Evolutionary conservation across 2,888 invertebrate species (phyloP).

Genomic region (Ophioninae sp.): DNA sequence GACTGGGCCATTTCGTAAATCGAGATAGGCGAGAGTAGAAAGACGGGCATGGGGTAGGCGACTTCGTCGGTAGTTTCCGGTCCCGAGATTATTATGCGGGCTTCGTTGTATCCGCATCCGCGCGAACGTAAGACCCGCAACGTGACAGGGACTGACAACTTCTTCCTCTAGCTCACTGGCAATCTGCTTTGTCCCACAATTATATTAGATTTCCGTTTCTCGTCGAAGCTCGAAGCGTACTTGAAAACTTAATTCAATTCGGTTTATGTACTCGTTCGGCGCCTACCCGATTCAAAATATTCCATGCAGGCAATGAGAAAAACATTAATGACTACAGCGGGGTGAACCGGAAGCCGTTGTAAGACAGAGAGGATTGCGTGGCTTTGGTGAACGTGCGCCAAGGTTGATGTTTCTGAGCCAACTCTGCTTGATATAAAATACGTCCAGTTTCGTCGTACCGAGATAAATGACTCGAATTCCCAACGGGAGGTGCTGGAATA

Average conservation of each 20-base stretch:
- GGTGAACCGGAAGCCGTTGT: neutral
- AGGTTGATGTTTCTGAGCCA: neutral
- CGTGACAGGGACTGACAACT: constrained; percentile 51
- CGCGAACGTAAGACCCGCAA: constrained; percentile 51
- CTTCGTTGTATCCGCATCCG: constrained; percentile 75
- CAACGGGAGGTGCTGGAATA: neutral
- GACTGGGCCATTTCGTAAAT: neutral
- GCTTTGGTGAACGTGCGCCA: neutral
- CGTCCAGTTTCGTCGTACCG: neutral
- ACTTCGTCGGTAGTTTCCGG: constrained; percentile 70
- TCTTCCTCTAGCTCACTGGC: constrained; percentile 30
- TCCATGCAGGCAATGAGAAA: neutral
- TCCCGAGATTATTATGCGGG: constrained; percentile 76
- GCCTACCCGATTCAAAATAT: neutral
- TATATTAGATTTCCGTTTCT: constrained; percentile 69
- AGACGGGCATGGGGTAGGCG: constrained; percentile 5
- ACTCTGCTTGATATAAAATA: neutral
- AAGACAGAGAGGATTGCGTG: neutral
- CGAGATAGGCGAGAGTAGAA: constrained; percentile 29
- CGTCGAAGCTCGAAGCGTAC: neutral
- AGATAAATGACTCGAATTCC: neutral
- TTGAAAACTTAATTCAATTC: neutral
- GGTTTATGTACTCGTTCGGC: neutral
- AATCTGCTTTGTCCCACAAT: constrained; percentile 67
- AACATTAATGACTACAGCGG: neutral